Evolutionary conservation across 2,113 vertebrate genomes (phyloP).

Genomic region (Dissostichus mawsoni): DNA sequence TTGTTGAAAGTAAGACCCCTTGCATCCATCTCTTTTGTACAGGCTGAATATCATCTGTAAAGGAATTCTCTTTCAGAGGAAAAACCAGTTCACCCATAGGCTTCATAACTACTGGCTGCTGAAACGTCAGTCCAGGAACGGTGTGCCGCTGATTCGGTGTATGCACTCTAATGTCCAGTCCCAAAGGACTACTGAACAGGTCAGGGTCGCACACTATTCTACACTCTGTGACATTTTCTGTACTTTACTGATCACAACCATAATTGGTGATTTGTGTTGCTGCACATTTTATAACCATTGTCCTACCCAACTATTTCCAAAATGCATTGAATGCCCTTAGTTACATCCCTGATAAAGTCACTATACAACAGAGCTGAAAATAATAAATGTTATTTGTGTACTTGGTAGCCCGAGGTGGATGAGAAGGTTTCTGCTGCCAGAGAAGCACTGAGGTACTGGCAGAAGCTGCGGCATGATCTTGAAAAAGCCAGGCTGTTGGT

Average conservation of each 20-base stretch:
- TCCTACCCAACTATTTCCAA: neutral
- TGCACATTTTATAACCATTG: neutral
- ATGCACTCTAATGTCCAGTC: conserved; percentile 92
- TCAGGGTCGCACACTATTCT: conserved; percentile 59
- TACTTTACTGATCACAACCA: neutral
- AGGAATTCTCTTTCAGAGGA: conserved; percentile 92
- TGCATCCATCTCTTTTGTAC: conserved; percentile 35
- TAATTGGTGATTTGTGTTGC: neutral
- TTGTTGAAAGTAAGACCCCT: neutral
- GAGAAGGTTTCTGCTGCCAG: conserved; percentile 94
- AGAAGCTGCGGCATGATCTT: conserved; percentile 96
- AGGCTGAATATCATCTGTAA: conserved; percentile 97
- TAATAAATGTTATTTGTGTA: neutral
- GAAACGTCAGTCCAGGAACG: conserved; percentile 95
- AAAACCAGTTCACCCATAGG: conserved; percentile 97
- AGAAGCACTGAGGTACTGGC: conserved; percentile 97
- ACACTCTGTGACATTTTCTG: neutral
- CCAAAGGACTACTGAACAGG: conserved; percentile 91
- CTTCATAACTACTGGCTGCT: conserved; percentile 97
- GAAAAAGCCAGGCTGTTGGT: conserved; percentile 94
- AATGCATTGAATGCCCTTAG: neutral
- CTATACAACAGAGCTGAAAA: neutral
- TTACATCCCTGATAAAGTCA: neutral
- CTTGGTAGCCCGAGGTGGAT: conserved; percentile 90
- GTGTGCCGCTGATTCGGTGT: conserved; percentile 93